Evolutionary conservation across 2,888 invertebrate genomes (phyloP).

Genomic region (Thymelicus acteon): DNA sequence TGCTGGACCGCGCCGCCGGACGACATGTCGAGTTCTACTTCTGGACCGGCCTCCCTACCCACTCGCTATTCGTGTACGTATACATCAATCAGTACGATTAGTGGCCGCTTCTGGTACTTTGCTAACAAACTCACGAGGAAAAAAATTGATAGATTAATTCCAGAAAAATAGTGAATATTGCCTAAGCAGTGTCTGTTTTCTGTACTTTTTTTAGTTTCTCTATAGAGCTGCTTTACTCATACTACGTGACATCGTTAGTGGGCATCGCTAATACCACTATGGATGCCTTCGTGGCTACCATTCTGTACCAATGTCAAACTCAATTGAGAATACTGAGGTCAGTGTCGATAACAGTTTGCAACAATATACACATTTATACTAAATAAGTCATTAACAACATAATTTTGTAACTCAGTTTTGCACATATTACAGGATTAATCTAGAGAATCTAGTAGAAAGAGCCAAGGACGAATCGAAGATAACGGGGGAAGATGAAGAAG

Average conservation of each 20-base stretch:
- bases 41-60: slow-evolving; percentile 45
- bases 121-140: no score
- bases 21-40: slow-evolving; percentile 58
- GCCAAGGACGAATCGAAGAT: slow-evolving; percentile 44
- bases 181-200: neutral
- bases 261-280: slow-evolving; percentile 79
- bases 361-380: neutral
- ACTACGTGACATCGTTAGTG: slow-evolving; percentile 71
- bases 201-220: slow-evolving; percentile 55
- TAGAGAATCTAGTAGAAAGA: slow-evolving; percentile 55
- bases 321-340: slow-evolving; percentile 69
- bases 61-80: slow-evolving; percentile 39
- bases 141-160: no score
- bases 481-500: slow-evolving; percentile 46
- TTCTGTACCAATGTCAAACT: slow-evolving; percentile 68
- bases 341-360: slow-evolving; percentile 9
- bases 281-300: slow-evolving; percentile 76
- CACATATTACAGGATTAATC: slow-evolving; percentile 55
- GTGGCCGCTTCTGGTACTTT: no score
- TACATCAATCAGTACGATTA: no score
- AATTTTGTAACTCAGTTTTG: neutral
- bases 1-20: slow-evolving; percentile 50
- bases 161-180: no score
- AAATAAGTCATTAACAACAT: neutral
- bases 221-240: slow-evolving; percentile 65